Evolutionary conservation across 1,140 invertebrate genomes (phyloP).

Genomic region (Platorchestia sp.): DNA sequence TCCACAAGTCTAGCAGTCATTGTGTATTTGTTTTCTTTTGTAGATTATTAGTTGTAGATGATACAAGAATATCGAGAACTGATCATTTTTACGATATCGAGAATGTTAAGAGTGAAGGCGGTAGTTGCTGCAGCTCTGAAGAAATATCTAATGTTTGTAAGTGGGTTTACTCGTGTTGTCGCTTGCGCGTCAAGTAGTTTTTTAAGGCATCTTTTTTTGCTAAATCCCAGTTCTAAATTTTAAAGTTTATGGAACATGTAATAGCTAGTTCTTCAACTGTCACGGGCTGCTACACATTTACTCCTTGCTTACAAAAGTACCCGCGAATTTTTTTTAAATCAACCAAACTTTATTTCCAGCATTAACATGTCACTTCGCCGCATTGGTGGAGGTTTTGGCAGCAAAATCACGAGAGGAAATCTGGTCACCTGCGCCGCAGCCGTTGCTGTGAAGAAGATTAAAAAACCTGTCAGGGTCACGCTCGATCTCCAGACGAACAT

Average conservation of each 20-base stretch:
- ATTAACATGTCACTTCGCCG: constrained; percentile 62
- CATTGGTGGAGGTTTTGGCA: constrained; percentile 66
- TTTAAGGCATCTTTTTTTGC: background rate
- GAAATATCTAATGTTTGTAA: no score
- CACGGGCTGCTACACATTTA: background rate
- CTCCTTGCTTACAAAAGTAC: background rate
- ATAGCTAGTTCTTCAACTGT: background rate
- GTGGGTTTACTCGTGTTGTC: no score
- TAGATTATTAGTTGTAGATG: background rate
- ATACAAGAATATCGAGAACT: background rate
- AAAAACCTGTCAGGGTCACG: constrained; percentile 59
- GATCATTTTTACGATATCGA: background rate
- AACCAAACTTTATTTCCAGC: constrained; percentile 28
- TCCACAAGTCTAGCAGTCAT: no score
- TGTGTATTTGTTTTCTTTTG: background rate
- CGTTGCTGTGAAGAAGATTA: constrained; percentile 57
- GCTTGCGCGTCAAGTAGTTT: no score
- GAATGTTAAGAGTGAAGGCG: background rate
- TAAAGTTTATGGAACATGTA: background rate
- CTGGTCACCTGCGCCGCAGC: constrained; percentile 57
- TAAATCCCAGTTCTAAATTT: background rate
- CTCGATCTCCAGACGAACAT: constrained; percentile 60
- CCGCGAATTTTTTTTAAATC: background rate
- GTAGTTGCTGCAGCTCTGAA: no score
- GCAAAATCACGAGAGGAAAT: constrained; percentile 59